Evolutionary conservation across 2,797 vertebrate species (phyloP), one percentile per base, ranked within the genome.

Genomic region (Carduelis carduelis): DNA sequence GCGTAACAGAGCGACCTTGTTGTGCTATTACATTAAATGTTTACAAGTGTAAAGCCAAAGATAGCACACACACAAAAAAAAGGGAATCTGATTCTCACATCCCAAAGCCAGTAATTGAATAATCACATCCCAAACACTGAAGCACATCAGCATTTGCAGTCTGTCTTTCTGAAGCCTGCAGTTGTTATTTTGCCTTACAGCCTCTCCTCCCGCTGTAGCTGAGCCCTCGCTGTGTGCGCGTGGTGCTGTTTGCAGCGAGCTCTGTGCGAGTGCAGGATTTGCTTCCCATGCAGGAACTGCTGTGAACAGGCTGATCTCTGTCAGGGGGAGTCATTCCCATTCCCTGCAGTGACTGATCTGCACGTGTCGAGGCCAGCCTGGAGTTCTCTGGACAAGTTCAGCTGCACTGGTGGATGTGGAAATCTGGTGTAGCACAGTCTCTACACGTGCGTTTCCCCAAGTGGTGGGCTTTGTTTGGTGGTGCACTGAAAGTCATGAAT

Each of bases 1-100:
- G 35, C 44, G 72, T 55, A 78, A 69, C 6, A 55, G 64, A 34
- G 28, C 9, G 19, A 87, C 53, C 35, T 86, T 71, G 60, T 83
- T 85, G 41, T 66, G 60, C 60, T 87, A 50, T 68, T 77, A 19
- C 21, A 32, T 61, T 71, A 83, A 52, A n/a, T 61, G 56, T 80
- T 92, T 63, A 53, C 26, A 80, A 87, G 41, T 8, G 9, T 77
- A 27, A 89, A 88, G 69, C 46, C 32, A 84, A 86, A 72, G 69
- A 47, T 11, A 49, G 17, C 50, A 27, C 17, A 3, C 15, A 9
- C 12, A 39, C 1, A 68, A 47, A 63, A 49, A 49, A 14, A 3
- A 17, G 34, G 26, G 15, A 87, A 82, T 71, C 28, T 41, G 20
- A 24, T n/a, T 80, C 4, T 68, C 18, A 15, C 41, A 56, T 77